Base-by-base conservation (phyloP, 2,888 invertebrate genomes). In the Hirtodrosophila histrioides region DNA sequence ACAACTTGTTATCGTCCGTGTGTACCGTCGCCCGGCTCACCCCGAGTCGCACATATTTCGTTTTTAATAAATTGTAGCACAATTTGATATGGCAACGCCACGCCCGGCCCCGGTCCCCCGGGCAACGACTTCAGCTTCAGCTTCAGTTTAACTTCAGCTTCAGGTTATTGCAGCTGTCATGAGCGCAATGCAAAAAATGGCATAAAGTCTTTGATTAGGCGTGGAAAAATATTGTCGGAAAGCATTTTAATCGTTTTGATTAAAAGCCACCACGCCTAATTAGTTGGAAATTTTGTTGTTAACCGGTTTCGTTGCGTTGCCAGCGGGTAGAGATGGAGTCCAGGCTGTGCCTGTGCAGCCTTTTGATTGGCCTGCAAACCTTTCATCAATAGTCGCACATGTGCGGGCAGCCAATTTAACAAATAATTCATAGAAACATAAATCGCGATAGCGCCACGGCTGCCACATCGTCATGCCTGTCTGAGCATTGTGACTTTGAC, bases 211-310 rank as follows among this genome's bases (percentile, higher is more conserved):
- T 78, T 84, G 84, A 84, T 84, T 88, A 83, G 88, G 88, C 84
- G 84, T 84, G 88, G 84, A 88, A 84, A 84, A 84, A 84, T 86
- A 84, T 83, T 88, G 86, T 88, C 86, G 78, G 84, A 84, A 88
- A 88, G 88, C 78, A 84, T 88, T 84, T 84, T 84, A 84, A 84
- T 84, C 84, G 84, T 84, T 84, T 84, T 84, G 84, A 84, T 84
- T 84, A 84, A 88, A 80, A 88, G 88, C 86, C 60, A 88, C 78
- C 86, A 86, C 88, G 86, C 84, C 84, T 84, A 88, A 84, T 84
- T 84, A 84, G 84, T 78, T 83, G 88, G 49, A 82, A 78, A 78
- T 83, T 71, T 70, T 67, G 11, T 56, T 17, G 37, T 29, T 10
- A 82, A 87, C 82, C 65, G 75, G 82, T 85, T 58, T 27, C 6